A percentile compares a stretch with the other conserved stretches of the same genome.
Evolutionary conservation across 2,797 vertebrate species (phyloP).

Genomic region (Rhinoraja longicauda): DNA sequence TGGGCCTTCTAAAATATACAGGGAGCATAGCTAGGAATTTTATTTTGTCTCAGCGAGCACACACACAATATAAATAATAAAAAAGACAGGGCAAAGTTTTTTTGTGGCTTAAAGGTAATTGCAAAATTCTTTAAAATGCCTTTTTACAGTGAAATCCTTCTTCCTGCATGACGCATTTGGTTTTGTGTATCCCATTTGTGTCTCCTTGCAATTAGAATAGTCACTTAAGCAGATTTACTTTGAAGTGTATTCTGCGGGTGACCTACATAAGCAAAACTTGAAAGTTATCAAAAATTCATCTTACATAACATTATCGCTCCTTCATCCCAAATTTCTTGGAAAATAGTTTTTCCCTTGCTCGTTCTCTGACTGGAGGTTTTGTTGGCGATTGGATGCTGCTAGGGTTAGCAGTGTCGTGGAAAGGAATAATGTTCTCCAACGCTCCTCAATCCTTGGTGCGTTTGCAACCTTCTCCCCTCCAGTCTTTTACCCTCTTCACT

Average conservation of each 20-base stretch:
- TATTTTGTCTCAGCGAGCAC: conserved; percentile 39
- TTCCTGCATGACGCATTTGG: background rate
- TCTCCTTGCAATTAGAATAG: background rate
- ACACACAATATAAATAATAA: conserved; percentile 33
- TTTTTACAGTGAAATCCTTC: background rate
- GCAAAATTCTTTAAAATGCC: background rate
- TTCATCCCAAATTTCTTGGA: background rate
- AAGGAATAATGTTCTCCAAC: no score
- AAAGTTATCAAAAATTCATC: conserved; percentile 34
- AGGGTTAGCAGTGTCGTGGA: background rate
- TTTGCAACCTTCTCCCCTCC: no score
- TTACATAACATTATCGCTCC: background rate
- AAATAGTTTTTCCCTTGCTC: background rate
- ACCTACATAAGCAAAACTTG: conserved; percentile 30
- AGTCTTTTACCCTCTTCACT: background rate
- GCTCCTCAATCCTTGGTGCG: background rate
- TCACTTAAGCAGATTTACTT: background rate
- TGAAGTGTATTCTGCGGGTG: background rate
- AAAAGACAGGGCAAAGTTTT: conserved; percentile 22
- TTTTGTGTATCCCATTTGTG: background rate
- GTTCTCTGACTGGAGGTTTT: background rate
- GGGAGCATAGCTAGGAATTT: conserved; percentile 53
- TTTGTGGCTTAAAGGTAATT: conserved; percentile 4
- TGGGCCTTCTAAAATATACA: conserved; percentile 70
- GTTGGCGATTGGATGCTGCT: background rate